These are phyloP conservation scores for Hemistola chrysoprasaria DNA, from an alignment of 2,888 invertebrate genomes.

Conservation along the genomic window DNA sequence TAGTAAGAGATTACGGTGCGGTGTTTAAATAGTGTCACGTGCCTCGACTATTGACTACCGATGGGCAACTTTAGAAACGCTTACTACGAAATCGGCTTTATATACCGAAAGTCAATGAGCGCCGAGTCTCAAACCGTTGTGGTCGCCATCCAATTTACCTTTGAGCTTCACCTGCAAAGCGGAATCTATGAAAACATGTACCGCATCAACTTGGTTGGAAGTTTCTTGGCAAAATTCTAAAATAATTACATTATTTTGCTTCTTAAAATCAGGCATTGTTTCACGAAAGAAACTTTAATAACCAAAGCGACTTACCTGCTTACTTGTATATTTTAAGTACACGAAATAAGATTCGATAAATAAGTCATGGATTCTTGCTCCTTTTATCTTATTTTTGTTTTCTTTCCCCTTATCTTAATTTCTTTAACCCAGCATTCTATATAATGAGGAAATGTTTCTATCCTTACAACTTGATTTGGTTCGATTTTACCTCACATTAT, in stretches of 20 bases:
- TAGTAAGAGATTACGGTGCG: slow-evolving; percentile 13
- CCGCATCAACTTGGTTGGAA: slow-evolving; percentile 33
- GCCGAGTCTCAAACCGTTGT: slow-evolving; percentile 47
- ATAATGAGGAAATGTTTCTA: too few relatives aligned
- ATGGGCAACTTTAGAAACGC: slow-evolving; percentile 30
- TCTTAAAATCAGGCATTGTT: slow-evolving; percentile 14
- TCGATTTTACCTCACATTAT: too few relatives aligned
- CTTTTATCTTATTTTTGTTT: too few relatives aligned
- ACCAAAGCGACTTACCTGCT: too few relatives aligned
- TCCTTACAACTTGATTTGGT: too few relatives aligned
- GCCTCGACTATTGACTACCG: slow-evolving; percentile 9
- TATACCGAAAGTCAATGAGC: slow-evolving; percentile 43
- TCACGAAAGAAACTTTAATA: slow-evolving; percentile 9
- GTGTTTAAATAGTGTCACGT: slow-evolving; percentile 20
- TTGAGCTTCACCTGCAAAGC: slow-evolving; percentile 52
- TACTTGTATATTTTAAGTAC: too few relatives aligned
- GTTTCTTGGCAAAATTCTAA: slow-evolving; percentile 31
- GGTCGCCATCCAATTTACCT: slow-evolving; percentile 70
- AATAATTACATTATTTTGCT: slow-evolving; percentile 32
- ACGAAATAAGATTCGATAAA: too few relatives aligned
- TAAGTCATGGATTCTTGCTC: too few relatives aligned
- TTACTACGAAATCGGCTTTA: slow-evolving; percentile 37
- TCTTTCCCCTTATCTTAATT: too few relatives aligned
- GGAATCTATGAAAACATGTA: slow-evolving; percentile 37
- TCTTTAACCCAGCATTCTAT: too few relatives aligned